Evolutionary conservation across 2,797 vertebrate species (phyloP).

Genomic region (Parauchenoglanis ngamensis): DNA sequence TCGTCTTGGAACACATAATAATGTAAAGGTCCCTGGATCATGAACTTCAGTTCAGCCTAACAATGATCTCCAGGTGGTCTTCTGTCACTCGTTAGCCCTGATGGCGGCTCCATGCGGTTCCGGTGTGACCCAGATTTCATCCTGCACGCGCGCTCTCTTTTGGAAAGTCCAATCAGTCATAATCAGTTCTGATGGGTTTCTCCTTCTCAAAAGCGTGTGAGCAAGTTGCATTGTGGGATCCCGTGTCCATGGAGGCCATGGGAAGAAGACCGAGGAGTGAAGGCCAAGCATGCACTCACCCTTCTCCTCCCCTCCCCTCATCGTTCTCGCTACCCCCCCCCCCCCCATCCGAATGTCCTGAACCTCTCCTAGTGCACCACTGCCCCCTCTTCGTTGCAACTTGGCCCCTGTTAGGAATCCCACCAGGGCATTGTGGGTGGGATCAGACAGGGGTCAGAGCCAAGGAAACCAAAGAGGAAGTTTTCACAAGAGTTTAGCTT

Average conservation of each 20-base stretch:
- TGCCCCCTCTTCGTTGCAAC: constrained; percentile 58
- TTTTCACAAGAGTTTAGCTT: constrained; percentile 71
- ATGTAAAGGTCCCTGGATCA: constrained; percentile 50
- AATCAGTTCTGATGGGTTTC: constrained; percentile 76
- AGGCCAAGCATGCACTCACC: constrained; percentile 52
- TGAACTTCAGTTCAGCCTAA: constrained; percentile 59
- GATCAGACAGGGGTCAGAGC: constrained; percentile 69
- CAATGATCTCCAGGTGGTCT: constrained; percentile 66
- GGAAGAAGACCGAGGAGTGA: constrained; percentile 63
- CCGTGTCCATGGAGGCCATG: constrained; percentile 66
- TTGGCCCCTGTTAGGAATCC: constrained; percentile 68
- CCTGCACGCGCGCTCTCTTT: constrained; percentile 63
- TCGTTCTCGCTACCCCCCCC: constrained; percentile 36
- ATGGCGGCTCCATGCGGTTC: constrained; percentile 65
- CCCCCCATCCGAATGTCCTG: constrained; percentile 45
- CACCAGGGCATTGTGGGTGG: constrained; percentile 74
- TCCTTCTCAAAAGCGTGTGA: constrained; percentile 67
- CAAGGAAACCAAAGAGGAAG: constrained; percentile 79
- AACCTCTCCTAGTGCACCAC: constrained; percentile 65
- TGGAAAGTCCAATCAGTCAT: constrained; percentile 67
- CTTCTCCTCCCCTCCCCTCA: constrained; percentile 30
- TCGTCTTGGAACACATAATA: constrained; percentile 35
- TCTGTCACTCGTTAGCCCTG: constrained; percentile 64
- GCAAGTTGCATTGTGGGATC: constrained; percentile 63
- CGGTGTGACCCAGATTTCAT: constrained; percentile 71